A percentile compares a stretch with the other conserved stretches of the same genome.
These are phyloP conservation scores for Gobio occitaniae DNA, from an alignment of 2,797 vertebrate genomes.

Conservation along the genomic window DNA sequence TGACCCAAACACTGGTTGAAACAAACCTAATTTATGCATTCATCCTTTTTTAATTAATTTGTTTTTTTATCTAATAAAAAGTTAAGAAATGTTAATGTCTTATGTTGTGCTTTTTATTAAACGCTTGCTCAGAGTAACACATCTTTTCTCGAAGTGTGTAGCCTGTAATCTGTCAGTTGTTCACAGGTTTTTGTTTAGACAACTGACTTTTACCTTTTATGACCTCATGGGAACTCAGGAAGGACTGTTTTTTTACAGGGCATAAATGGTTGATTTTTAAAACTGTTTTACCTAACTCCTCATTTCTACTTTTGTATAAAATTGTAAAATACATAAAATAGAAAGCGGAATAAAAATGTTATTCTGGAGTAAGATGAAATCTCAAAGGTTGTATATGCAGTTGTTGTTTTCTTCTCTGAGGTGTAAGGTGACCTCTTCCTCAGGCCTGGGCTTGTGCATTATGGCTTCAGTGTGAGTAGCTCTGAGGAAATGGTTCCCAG, in stretches of 20 bases:
- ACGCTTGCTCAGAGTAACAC: slow-evolving; percentile 10
- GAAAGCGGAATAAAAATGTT: neutral
- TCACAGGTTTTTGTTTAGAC: slow-evolving; percentile 49
- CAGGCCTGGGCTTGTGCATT: slow-evolving; percentile 50
- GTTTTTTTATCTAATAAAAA: neutral
- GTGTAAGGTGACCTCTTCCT: slow-evolving; percentile 50
- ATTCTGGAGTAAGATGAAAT: neutral
- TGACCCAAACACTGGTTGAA: too few species aligned
- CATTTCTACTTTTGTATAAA: neutral
- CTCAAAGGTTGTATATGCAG: neutral
- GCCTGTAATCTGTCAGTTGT: slow-evolving; percentile 24
- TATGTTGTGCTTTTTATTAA: neutral
- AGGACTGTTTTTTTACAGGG: neutral
- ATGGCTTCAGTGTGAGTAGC: slow-evolving; percentile 46
- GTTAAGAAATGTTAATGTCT: neutral
- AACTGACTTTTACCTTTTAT: slow-evolving; percentile 24
- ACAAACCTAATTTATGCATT: neutral
- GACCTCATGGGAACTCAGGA: slow-evolving; percentile 33
- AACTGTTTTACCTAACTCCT: neutral
- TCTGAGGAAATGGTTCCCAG: slow-evolving; percentile 61
- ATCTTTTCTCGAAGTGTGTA: slow-evolving; percentile 14
- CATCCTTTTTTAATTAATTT: neutral
- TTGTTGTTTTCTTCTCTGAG: slow-evolving; percentile 32
- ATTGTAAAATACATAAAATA: neutral
- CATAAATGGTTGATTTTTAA: neutral